Base-by-base conservation (phyloP, 2,888 invertebrate species). In the Cheilosia variabilis region DNA sequence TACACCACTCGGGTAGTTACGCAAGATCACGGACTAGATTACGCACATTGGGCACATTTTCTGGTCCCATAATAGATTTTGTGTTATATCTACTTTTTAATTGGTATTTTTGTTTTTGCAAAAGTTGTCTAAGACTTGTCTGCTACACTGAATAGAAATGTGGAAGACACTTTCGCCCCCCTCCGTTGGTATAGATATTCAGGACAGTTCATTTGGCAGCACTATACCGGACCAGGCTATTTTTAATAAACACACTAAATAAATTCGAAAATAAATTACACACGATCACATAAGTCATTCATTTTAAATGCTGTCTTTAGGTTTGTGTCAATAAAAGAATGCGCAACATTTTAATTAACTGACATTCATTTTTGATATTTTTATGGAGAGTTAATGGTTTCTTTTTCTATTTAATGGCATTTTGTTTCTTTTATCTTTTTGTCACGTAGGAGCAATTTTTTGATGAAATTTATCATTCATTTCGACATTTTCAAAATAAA, bases 151-250 rank as follows among this genome's bases (percentile, higher is more conserved):
- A 68, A 45, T 27, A 55, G 41, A 55, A 31, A 31, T 34, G 55
- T 50, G 10, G 41, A 37, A 17, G 27, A 6, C 55, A 43, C 2
- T 41, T 27, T 9, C 27, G 72, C 66, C 78, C 37, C 60, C 57
- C 55, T 24, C 65, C 55, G 58, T 58, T 19, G 19, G 45, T 63
- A 27, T 31, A 37, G 15, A 19, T n/a, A 83, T 73, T 83, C 50
- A 73, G 83, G 73, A 37, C 83, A 79, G 78, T 62, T 78, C 31
- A 73, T 79, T 83, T 83, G 83, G 72, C 83, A 83, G 10, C 82
- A 65, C 31, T 37, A 24, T 7, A 19, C 24, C 13, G 34, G 55
- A 10, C 19, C 17, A 17, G 27, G 19, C 41, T 76, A 58, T 60
- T 58, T 72, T 68, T 81, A 34, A 37, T 13, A 13, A 13, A 13